phyloP scores from a whole-genome alignment of 2,888 invertebrate genomes.

The Leptinotarsa juncta region DNA sequence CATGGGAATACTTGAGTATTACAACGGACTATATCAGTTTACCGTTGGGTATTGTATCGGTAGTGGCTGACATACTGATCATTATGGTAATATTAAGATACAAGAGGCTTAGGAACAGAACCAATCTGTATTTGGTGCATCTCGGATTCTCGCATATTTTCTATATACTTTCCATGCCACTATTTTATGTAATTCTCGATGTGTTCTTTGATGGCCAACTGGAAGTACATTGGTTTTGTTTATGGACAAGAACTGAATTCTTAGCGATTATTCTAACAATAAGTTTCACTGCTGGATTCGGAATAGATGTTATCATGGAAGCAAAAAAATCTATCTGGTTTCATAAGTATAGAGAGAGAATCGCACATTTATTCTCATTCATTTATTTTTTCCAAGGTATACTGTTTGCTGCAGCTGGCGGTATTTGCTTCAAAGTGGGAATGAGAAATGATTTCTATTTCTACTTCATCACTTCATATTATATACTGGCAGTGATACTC shows the following conservation, averaged over 20 bases:
- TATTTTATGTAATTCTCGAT: conserved; percentile 42
- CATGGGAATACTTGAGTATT: conserved; percentile 38
- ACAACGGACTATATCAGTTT: conserved; percentile 41
- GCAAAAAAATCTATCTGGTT: conserved; percentile 35
- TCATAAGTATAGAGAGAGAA: conserved; percentile 40
- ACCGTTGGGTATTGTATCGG: conserved; percentile 31
- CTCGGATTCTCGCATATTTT: conserved; percentile 39
- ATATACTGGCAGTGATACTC: conserved; percentile 25
- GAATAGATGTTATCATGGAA: conserved; percentile 45
- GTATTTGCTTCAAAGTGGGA: conserved; percentile 42
- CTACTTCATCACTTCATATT: conserved; percentile 43
- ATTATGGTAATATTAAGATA: conserved; percentile 36
- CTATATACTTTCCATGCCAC: conserved; percentile 44
- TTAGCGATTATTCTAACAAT: conserved; percentile 42
- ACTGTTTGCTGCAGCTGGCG: conserved; percentile 39
- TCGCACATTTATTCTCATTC: conserved; percentile 40
- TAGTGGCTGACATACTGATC: conserved; percentile 35
- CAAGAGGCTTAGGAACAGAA: conserved; percentile 39
- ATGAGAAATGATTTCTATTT: conserved; percentile 37
- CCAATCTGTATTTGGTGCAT: conserved; percentile 41
- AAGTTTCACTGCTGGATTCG: conserved; percentile 42
- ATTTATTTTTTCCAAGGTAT: conserved; percentile 44
- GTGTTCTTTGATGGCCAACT: conserved; percentile 35
- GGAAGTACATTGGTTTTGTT: conserved; percentile 40
- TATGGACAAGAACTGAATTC: conserved; percentile 41